Percentiles rank a stretch among this genome's conserved stretches.
Conservation (phyloP, 2,888 invertebrate species). For the Chaitophorus viminalis region DNA sequence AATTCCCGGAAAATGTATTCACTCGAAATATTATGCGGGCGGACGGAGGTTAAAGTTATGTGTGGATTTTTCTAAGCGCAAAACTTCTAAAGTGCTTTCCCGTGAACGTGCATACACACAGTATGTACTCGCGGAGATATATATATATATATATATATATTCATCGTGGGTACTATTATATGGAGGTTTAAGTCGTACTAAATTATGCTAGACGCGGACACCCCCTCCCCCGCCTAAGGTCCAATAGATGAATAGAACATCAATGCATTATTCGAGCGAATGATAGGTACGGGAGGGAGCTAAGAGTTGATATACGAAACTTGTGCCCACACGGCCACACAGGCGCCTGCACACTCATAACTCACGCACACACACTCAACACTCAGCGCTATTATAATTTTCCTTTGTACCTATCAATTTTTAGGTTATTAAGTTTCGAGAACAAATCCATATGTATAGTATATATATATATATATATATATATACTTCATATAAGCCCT, state of each 20-base stretch:
- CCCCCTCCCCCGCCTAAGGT: not conserved
- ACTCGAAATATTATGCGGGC: not conserved
- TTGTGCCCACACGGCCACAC: too few species aligned
- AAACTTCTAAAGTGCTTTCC: constrained; percentile 42
- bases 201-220: constrained; percentile 4
- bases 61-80: not conserved
- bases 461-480: too few species aligned
- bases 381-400: not conserved
- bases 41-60: constrained; percentile 1
- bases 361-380: too few species aligned
- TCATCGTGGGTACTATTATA: not conserved
- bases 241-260: constrained; percentile 45
- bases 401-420: not conserved
- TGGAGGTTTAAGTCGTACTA: constrained; percentile 15
- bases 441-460: too few species aligned
- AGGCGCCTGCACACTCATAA: too few species aligned
- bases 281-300: not conserved
- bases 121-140: not conserved
- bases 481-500: not conserved
- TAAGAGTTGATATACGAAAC: not conserved
- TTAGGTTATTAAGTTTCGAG: not conserved
- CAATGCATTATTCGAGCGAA: not conserved
- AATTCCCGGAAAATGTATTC: constrained; percentile 35
- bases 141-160: not conserved
- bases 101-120: not conserved